A percentile compares a stretch with the other conserved stretches of the same genome.
Evolutionary conservation across 2,113 vertebrate genomes (phyloP).

Genomic region (Mesembrinibis cayennensis): DNA sequence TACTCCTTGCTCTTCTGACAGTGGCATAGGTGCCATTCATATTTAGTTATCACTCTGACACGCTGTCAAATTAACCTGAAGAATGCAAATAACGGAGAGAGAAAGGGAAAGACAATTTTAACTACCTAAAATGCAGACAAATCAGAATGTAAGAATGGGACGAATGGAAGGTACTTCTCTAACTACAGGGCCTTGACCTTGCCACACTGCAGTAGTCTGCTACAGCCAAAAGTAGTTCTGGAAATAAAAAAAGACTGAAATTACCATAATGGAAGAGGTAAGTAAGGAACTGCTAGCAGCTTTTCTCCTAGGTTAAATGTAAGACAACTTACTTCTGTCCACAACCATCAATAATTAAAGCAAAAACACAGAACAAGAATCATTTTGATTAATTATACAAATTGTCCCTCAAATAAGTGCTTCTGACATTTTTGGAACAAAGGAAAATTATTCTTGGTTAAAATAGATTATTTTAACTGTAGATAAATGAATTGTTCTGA

Average conservation of each 20-base stretch:
- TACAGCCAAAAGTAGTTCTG: not conserved
- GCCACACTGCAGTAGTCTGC: not conserved
- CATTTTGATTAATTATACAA: not conserved
- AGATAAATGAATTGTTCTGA: not conserved
- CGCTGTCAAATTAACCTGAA: constrained; percentile 3
- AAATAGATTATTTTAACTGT: not conserved
- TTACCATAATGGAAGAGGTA: not conserved
- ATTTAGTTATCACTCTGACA: not conserved
- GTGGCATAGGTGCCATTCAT: not conserved
- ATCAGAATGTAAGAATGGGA: not conserved
- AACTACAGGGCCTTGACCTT: not conserved
- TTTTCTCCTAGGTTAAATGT: not conserved
- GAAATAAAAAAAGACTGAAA: not conserved
- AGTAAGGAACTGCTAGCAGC: not conserved
- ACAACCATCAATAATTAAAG: not conserved
- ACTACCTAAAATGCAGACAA: not conserved
- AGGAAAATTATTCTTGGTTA: not conserved
- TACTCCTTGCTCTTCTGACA: not conserved
- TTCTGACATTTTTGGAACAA: not conserved
- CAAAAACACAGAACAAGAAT: not conserved
- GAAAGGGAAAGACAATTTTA: constrained; percentile 4
- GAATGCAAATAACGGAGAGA: not conserved
- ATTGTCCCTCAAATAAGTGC: not conserved
- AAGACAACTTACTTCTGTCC: not conserved
- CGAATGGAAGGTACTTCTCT: not conserved